Conservation (phyloP, 1,140 invertebrate species). For the Chrysoperla carnea region DNA sequence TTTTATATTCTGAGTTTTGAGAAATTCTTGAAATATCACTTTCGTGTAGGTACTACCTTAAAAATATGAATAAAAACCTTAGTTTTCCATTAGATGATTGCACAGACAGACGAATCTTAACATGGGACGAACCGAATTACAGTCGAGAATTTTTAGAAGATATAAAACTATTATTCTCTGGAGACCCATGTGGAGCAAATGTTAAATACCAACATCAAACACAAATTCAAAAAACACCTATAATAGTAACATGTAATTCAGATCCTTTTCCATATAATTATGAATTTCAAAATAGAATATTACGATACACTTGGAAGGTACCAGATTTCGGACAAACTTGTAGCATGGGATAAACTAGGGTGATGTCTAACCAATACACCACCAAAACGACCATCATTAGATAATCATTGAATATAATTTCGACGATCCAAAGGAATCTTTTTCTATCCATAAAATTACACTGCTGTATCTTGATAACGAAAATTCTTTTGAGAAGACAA, state of each 20-base stretch:
- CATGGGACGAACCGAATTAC: neutral
- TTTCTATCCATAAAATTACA: no score
- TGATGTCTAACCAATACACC: no score
- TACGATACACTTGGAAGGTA: neutral
- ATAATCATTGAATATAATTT: no score
- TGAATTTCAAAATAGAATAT: neutral
- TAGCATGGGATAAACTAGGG: no score
- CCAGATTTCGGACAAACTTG: no score
- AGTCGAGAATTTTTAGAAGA: neutral
- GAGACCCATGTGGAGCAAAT: neutral
- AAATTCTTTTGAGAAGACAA: no score
- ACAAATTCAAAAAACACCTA: neutral
- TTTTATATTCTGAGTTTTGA: no score
- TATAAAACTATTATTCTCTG: neutral
- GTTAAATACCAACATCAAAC: neutral
- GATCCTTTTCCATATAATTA: neutral
- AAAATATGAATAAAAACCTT: neutral
- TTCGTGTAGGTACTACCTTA: no score
- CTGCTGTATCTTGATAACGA: no score
- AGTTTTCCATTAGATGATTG: neutral
- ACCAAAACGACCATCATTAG: no score
- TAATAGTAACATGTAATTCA: neutral
- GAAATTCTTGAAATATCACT: no score
- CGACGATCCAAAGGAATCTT: no score
- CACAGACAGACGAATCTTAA: neutral